Base-by-base conservation (phyloP, 2,113 vertebrate species). In the Myrmophylax atrothorax region DNA sequence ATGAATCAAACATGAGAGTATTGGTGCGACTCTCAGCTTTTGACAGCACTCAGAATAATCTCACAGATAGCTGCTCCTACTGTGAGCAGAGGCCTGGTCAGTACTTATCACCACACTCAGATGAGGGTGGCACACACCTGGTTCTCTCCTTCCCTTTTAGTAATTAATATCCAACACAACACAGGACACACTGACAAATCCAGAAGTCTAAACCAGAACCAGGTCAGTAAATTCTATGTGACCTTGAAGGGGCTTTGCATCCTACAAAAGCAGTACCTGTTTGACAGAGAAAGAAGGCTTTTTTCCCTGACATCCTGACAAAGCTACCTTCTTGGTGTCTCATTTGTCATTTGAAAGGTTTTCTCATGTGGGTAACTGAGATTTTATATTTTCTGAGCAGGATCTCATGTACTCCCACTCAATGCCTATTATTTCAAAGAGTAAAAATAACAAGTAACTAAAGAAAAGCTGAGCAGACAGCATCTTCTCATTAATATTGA, bases 121-220 rank as follows among this genome's bases (percentile, higher is more conserved):
- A 5, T 33, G 25, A 38, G 20, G 7, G 26, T 26, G 19, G 5
- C 8, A 22, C 1, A 6, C 4, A 14, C 9, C 8, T 17, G 0
- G 4, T 28, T 87, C 31, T 23, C 33, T 49, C 46, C 23, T 13
- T 68, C 44, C 18, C 67, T 37, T 50, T 1, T 9, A 2, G 18
- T 20, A 59, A 52, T 23, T 52, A 50, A 64, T 5, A 42, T 15
- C 25, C 63, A 83, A 6, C 5, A 26, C 8, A 85, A 42, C 38
- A 50, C 29, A 76, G 15, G 49, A 53, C 29, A 76, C 6, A 2
- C 6, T 60, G 22, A 42, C 7, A 68, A 52, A 78, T 25, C 22
- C 28, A 23, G 9, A 68, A 68, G 17, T 31, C 18, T 66, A 40
- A 81, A 35, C 58, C 52, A 84, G 17, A 28, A 46, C 24, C 4